phyloP scores from a whole-genome alignment of 2,797 vertebrate species.

The Gila robusta region DNA sequence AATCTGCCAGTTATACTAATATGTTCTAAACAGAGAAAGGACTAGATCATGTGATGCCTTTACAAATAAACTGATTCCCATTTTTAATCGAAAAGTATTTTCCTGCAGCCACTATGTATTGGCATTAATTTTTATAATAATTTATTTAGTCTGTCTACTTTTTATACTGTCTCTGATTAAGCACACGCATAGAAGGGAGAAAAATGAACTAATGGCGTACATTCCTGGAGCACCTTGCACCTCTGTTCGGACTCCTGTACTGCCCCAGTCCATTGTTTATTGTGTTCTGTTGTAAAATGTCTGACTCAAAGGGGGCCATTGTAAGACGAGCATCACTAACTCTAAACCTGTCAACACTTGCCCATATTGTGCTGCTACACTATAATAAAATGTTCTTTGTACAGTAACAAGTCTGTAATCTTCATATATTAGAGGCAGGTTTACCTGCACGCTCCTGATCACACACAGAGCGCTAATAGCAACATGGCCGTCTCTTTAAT shows the following conservation, averaged over 20 bases:
- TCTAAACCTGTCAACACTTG: slow-evolving; percentile 61
- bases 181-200: not conserved
- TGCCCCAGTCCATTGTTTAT: slow-evolving; percentile 58
- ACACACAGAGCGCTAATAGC: slow-evolving; percentile 44
- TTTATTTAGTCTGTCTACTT: not conserved
- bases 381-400: slow-evolving; percentile 58
- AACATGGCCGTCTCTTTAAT: slow-evolving; percentile 15
- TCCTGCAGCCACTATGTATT: not conserved
- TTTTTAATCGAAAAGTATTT: not conserved
- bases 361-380: slow-evolving; percentile 58
- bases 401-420: slow-evolving; percentile 64
- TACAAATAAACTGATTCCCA: not conserved
- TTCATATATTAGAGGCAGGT: slow-evolving; percentile 58
- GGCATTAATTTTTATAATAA: not conserved
- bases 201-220: slow-evolving; percentile 29
- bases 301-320: slow-evolving; percentile 59
- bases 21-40: not conserved
- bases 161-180: slow-evolving; percentile 5
- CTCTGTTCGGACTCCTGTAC: slow-evolving; percentile 38
- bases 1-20: no score
- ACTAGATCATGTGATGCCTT: not conserved
- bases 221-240: slow-evolving; percentile 50
- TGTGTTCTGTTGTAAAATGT: slow-evolving; percentile 52
- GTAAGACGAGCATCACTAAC: slow-evolving; percentile 56
- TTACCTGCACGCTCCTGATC: slow-evolving; percentile 56